Evolutionary conservation across 2,888 invertebrate species (phyloP), one percentile per base, ranked within the genome.

Genomic region (Chloroclystis v-ata): DNA sequence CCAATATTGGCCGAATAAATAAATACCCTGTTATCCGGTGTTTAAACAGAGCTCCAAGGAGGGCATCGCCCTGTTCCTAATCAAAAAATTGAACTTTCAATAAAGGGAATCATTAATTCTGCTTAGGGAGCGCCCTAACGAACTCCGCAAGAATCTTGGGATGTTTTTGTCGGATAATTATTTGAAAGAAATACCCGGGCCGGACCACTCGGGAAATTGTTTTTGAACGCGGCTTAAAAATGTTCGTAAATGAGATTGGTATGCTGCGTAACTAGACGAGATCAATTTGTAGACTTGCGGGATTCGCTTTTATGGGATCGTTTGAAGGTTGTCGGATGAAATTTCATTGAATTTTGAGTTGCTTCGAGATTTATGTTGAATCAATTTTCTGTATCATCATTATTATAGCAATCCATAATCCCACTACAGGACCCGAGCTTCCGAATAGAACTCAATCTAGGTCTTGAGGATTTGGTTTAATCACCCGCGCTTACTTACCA

Each of bases 41-140:
- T 85, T 86, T 84, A 83, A 82, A 80, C 82, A 77, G 72, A 69
- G 33, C 39, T 49, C 64, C 60, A 59, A 56, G 65, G 35, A 37
- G 49, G 67, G 72, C 70, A 69, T 58, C 69, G 62, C 63, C 65
- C 72, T 67, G 42, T 48, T 44, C 41, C 54, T 90, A 90, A 90
- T 90, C 90, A 90, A 90, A 90, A 91, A 91, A 91, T 91, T 91
- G 90, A 90, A 90, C 89, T 90, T 90, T 90, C 90, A 91, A 91
- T 91, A 91, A 91, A 90, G 90, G 89, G 82, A 87, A 90, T 91
- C 91, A 91, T 91, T 91, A 91, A 91, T 91, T 91, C 90, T 88
- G 72, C 79, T 80, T 81, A 79, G 78, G 75, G 76, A 75, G 80
- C 71, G 69, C 57, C 59, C 60, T 84, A 84, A 83, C 82, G 81